Evolutionary conservation across 2,888 invertebrate species (phyloP).

Genomic region (Amphipyra tragopoginis): DNA sequence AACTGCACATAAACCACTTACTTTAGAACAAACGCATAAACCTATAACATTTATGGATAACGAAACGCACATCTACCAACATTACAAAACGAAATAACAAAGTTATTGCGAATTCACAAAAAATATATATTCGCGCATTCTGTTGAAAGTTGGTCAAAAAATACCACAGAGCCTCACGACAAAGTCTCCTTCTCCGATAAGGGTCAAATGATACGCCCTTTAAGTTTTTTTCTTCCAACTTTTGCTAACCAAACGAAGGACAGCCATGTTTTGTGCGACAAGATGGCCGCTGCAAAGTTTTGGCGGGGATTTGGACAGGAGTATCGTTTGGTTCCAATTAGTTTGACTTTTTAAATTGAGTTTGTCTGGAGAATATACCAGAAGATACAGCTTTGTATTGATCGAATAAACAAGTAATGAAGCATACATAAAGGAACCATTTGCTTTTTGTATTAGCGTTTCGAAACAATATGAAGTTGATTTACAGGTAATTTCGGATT

Average conservation of each 20-base stretch:
- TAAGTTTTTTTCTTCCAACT: constrained; percentile 55
- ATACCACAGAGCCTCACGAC: constrained; percentile 59
- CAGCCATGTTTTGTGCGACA: constrained; percentile 44
- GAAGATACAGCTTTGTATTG: too few relatives aligned
- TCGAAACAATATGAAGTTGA: too few relatives aligned
- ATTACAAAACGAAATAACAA: constrained; percentile 11
- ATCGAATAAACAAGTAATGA: too few relatives aligned
- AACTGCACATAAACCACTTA: constrained; percentile 24
- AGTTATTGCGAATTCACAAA: constrained; percentile 20
- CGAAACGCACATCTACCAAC: neutral
- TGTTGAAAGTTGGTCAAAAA: constrained; percentile 55
- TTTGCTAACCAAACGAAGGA: constrained; percentile 44
- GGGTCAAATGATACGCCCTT: constrained; percentile 72
- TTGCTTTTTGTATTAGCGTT: too few relatives aligned
- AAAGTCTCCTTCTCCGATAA: constrained; percentile 66
- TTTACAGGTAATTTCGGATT: too few relatives aligned
- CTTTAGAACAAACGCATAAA: constrained; percentile 24
- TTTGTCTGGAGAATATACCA: neutral
- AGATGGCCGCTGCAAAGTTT: constrained; percentile 44
- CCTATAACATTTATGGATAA: constrained; percentile 16
- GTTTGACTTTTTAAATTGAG: constrained; percentile 15
- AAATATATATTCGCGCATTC: constrained; percentile 29
- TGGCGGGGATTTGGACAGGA: constrained; percentile 26
- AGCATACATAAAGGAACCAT: too few relatives aligned
- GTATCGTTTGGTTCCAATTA: constrained; percentile 38